phyloP scores from a whole-genome alignment of 2,888 invertebrate species.

The Ischnura elegans region DNA sequence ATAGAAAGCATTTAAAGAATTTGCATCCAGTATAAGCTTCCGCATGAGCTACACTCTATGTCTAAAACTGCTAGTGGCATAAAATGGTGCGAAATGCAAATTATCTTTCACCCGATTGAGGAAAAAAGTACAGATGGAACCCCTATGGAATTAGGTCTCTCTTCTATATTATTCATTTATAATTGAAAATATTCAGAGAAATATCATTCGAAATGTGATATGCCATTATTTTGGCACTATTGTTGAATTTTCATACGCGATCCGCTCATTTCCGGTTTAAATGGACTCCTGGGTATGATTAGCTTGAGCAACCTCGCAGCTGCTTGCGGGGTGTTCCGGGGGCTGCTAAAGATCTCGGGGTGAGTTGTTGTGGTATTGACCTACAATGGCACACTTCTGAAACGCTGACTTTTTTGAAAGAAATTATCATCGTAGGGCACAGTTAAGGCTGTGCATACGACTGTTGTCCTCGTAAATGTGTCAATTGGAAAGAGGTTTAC shows the following conservation, averaged over 20 bases:
- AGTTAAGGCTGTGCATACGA: not conserved
- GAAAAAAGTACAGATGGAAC: no score
- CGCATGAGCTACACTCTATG: no score
- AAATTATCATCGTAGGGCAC: not conserved
- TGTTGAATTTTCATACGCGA: slow-evolving; percentile 39
- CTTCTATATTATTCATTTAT: not conserved
- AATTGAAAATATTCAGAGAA: not conserved
- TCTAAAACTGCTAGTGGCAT: no score
- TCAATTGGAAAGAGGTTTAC: slow-evolving; percentile 4
- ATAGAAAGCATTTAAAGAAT: no score
- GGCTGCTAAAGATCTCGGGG: slow-evolving; percentile 7
- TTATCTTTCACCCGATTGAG: no score
- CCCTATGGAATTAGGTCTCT: not conserved
- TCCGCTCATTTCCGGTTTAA: slow-evolving; percentile 63
- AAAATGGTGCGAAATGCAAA: no score
- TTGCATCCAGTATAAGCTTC: no score
- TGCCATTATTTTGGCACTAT: not conserved
- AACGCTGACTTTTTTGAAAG: not conserved
- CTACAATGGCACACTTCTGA: not conserved
- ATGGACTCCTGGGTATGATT: slow-evolving; percentile 48
- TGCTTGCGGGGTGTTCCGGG: slow-evolving; percentile 30
- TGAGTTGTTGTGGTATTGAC: slow-evolving; percentile 40
- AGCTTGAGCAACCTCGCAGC: slow-evolving; percentile 15
- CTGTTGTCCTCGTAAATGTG: not conserved
- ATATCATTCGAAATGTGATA: not conserved